Evolutionary conservation across 1,140 invertebrate species (phyloP), one percentile per base, ranked within the genome.

Genomic region (Eubasilissa regina): DNA sequence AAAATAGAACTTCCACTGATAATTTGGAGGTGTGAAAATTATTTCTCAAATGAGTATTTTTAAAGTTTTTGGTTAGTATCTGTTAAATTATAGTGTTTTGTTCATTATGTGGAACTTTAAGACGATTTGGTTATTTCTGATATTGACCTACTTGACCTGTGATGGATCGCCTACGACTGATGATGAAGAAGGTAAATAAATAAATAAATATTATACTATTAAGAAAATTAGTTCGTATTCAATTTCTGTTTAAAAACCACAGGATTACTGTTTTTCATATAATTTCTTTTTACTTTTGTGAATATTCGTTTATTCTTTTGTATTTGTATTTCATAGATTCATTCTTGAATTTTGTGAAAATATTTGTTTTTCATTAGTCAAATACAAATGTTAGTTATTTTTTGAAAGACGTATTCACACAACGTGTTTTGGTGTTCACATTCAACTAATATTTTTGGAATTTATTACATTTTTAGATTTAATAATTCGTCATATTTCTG

Each of bases 181-280:
- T 56, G 80, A 81, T 25, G 76, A 81, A 48, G 80, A 81, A 78
- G 80, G 80, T 81, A 81, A 75, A 77, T 77, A n/a, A 64, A 55
- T 25, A 58, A 55, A 21, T 72, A 44, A 15, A n/a, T 78, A 51
- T 53, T 35, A 35, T 35, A 35, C 6, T 35, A 35, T n/a, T n/a
- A n/a, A n/a, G n/a, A n/a, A n/a, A n/a, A n/a, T n/a, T n/a, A n/a
- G n/a, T n/a, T n/a, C n/a, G n/a, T n/a, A n/a, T n/a, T n/a, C n/a
- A n/a, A n/a, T n/a, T n/a, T n/a, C n/a, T n/a, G n/a, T n/a, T n/a
- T n/a, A n/a, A n/a, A 77, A 77, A 12, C 13, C 15, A 44, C 15
- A 3, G 0, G 15, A 44, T 45, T 15, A 0, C 0, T 44, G 12
- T 43, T 45, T 66, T 66, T 13, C n/a, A n/a, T n/a, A n/a, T n/a